phyloP scores from a whole-genome alignment of 1,140 invertebrate species.

The Drosophila orena region DNA sequence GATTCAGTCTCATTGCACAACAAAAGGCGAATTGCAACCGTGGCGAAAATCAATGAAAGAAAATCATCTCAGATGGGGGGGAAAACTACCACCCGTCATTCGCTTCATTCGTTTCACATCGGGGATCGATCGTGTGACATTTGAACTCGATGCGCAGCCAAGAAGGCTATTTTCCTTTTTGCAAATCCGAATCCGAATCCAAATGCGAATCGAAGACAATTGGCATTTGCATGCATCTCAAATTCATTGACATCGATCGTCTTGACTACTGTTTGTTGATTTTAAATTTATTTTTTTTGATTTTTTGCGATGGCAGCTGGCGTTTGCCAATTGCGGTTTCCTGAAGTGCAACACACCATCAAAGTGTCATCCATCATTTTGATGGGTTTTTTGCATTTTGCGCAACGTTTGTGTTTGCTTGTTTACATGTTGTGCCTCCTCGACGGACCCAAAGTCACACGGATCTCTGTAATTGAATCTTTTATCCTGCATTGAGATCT shows the following conservation, averaged over 20 bases:
- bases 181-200: slow-evolving; percentile 19
- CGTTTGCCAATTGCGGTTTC: slow-evolving; percentile 70
- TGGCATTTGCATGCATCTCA: slow-evolving; percentile 72
- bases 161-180: slow-evolving; percentile 35
- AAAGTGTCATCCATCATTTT: slow-evolving; percentile 82
- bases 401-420: slow-evolving; percentile 45
- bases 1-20: slow-evolving; percentile 75
- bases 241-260: slow-evolving; percentile 75
- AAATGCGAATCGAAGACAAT: slow-evolving; percentile 45
- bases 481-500: slow-evolving; percentile 67
- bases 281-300: slow-evolving; percentile 81
- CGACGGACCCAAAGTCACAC: slow-evolving; percentile 54
- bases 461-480: slow-evolving; percentile 76
- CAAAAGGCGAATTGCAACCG: slow-evolving; percentile 72
- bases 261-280: slow-evolving; percentile 76
- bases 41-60: slow-evolving; percentile 61
- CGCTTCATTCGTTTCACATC: slow-evolving; percentile 46
- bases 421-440: slow-evolving; percentile 73
- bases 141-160: slow-evolving; percentile 53
- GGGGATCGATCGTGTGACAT: slow-evolving; percentile 62
- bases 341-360: slow-evolving; percentile 67
- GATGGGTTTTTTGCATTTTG: slow-evolving; percentile 60
- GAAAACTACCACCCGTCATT: slow-evolving; percentile 44
- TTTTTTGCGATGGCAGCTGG: slow-evolving; percentile 65
- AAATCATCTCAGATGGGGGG: slow-evolving; percentile 11